A percentile compares a stretch with the other conserved stretches of the same genome.
These are phyloP conservation scores for Tringa solitaria DNA, from an alignment of 2,113 vertebrate species.

Conservation along the genomic window DNA sequence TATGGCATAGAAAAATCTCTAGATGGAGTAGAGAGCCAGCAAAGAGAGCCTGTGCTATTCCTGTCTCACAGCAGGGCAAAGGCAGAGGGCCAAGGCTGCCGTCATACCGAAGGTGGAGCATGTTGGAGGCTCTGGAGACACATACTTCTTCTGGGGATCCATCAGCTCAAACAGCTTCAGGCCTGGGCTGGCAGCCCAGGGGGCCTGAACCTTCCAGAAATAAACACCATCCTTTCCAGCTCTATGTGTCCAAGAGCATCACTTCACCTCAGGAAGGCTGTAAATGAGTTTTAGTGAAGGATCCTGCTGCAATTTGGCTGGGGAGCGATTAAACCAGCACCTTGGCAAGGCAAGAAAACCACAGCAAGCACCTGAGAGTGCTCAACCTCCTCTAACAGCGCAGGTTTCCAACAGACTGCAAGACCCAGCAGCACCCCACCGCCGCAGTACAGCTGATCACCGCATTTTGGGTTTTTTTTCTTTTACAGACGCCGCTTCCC, in stretches of 20 bases:
- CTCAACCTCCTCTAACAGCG: not conserved
- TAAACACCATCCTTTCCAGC: not conserved
- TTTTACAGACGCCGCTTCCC: not conserved
- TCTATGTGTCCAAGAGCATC: not conserved
- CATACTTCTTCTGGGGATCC: not conserved
- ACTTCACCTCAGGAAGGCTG: not conserved
- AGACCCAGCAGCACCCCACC: not conserved
- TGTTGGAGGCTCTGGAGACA: not conserved
- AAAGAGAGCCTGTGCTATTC: not conserved
- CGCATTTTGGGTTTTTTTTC: accelerated
- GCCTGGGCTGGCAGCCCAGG: not conserved
- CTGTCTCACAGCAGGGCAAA: not conserved
- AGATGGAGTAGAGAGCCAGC: conserved; percentile 36
- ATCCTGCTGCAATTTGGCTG: accelerated
- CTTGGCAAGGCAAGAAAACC: not conserved
- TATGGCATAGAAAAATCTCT: conserved; percentile 31
- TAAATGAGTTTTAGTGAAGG: not conserved
- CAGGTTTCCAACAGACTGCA: not conserved
- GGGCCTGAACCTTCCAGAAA: not conserved
- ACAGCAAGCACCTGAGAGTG: not conserved
- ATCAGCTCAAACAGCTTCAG: not conserved
- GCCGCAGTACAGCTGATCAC: accelerated
- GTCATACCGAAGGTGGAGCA: not conserved
- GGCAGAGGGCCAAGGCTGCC: not conserved
- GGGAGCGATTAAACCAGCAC: not conserved